These are phyloP conservation scores for Lochmaea crataegi DNA, from an alignment of 2,888 invertebrate genomes.

Conservation along the genomic window DNA sequence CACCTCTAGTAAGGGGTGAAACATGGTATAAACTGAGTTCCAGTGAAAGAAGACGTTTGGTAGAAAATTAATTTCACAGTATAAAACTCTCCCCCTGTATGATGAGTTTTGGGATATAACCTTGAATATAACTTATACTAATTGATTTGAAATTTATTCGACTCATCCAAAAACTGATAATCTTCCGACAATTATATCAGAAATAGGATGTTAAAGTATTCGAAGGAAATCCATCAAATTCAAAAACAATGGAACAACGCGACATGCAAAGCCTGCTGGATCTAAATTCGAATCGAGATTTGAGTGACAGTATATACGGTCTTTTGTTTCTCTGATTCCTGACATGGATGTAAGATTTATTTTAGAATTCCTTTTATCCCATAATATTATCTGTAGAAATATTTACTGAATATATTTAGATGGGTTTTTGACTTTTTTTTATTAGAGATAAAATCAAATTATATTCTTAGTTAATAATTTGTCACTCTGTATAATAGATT, in stretches of 20 bases:
- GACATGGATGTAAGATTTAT: slow-evolving; percentile 61
- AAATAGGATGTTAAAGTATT: slow-evolving; percentile 34
- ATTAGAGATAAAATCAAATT: too few species aligned
- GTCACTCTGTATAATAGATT: too few species aligned
- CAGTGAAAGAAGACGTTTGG: too few species aligned
- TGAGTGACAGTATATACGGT: slow-evolving; percentile 61
- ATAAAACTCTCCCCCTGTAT: too few species aligned
- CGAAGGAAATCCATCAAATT: slow-evolving; percentile 63
- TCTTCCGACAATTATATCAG: slow-evolving; percentile 15
- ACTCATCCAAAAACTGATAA: neutral
- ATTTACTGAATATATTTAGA: neutral
- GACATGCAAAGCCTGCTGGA: slow-evolving; percentile 60
- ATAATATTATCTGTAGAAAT: neutral
- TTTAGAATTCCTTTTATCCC: slow-evolving; percentile 36
- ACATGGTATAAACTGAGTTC: too few species aligned
- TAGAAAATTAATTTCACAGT: too few species aligned
- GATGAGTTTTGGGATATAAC: too few species aligned
- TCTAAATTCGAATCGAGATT: slow-evolving; percentile 62
- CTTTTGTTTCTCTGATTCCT: slow-evolving; percentile 62
- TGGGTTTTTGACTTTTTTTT: too few species aligned
- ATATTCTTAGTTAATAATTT: too few species aligned
- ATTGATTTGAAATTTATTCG: slow-evolving; percentile 6
- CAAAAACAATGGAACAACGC: slow-evolving; percentile 62
- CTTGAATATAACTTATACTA: neutral
- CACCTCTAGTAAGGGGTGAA: too few species aligned